Conservation (phyloP, 2,797 vertebrate species). For the Crocodylus rhombifer region DNA sequence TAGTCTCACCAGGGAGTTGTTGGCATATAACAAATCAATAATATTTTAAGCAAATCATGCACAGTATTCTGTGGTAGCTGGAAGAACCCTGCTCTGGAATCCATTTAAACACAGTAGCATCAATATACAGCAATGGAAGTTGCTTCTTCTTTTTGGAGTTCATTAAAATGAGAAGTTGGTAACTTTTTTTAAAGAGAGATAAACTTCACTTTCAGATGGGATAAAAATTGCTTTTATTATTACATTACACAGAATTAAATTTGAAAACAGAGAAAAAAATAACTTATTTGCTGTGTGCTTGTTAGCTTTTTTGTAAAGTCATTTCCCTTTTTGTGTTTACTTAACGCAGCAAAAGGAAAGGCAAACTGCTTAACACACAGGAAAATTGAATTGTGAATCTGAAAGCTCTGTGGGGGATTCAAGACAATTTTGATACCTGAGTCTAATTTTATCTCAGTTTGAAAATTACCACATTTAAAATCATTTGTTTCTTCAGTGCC, state of each 20-base stretch:
- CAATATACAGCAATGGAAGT: background rate
- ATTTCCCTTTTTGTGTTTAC: background rate
- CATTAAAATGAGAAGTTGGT: background rate
- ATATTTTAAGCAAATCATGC: background rate
- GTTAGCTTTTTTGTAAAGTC: background rate
- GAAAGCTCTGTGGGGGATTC: background rate
- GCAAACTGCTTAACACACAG: background rate
- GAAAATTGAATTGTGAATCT: background rate
- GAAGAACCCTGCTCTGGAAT: constrained; percentile 22
- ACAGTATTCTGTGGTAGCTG: background rate
- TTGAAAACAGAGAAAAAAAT: background rate
- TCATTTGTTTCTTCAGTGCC: background rate
- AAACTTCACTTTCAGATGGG: background rate
- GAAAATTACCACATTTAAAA: background rate
- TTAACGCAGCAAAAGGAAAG: background rate
- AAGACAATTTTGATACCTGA: background rate
- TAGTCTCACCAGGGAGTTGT: background rate
- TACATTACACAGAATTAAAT: background rate
- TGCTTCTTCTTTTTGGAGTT: background rate
- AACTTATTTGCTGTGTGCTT: background rate
- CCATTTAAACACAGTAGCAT: constrained; percentile 21
- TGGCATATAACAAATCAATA: background rate
- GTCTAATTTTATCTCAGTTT: background rate
- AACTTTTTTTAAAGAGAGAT: background rate
- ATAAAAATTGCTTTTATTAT: background rate